A percentile compares a stretch with the other conserved stretches of the same genome.
phyloP scores from a whole-genome alignment of 2,797 vertebrate genomes.

The Pangasius krempfi region DNA sequence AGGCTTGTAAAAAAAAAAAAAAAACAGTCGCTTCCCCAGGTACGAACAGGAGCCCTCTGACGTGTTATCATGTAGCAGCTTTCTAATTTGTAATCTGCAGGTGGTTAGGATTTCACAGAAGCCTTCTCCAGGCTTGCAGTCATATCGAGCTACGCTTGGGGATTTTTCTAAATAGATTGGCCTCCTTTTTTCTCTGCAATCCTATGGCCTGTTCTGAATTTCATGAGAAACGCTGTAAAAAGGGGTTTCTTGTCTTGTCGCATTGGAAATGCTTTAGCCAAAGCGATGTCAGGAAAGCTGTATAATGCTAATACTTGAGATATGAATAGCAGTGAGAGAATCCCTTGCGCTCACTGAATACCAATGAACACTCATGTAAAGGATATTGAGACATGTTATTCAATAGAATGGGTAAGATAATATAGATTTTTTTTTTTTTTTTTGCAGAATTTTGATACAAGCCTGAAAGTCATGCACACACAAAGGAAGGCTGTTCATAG shows the following conservation, averaged over 20 bases:
- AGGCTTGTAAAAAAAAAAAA: background rate
- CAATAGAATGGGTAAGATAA: constrained; percentile 15
- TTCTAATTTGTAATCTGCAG: constrained; percentile 82
- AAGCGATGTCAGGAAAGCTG: constrained; percentile 29
- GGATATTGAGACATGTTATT: background rate
- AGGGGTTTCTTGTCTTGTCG: background rate
- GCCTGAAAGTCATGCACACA: background rate
- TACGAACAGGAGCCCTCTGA: constrained; percentile 79
- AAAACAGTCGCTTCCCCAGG: constrained; percentile 61
- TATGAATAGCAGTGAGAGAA: constrained; percentile 23
- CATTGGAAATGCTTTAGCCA: constrained; percentile 26
- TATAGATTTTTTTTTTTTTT: background rate
- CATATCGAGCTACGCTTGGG: constrained; percentile 59
- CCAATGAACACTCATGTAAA: constrained; percentile 2
- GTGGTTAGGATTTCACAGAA: constrained; percentile 79
- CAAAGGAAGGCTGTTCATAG: constrained; percentile 21
- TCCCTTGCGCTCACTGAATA: background rate
- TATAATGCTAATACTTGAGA: constrained; percentile 21
- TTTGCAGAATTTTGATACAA: background rate
- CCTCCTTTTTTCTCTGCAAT: constrained; percentile 63
- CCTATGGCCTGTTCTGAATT: constrained; percentile 49
- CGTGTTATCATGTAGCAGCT: constrained; percentile 72
- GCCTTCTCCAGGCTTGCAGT: constrained; percentile 69
- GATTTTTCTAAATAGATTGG: constrained; percentile 74
- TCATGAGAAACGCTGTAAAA: constrained; percentile 25